Evolutionary conservation across 1,140 invertebrate species (phyloP), one percentile per base, ranked within the genome.

Genomic region (Panulirus ornatus): DNA sequence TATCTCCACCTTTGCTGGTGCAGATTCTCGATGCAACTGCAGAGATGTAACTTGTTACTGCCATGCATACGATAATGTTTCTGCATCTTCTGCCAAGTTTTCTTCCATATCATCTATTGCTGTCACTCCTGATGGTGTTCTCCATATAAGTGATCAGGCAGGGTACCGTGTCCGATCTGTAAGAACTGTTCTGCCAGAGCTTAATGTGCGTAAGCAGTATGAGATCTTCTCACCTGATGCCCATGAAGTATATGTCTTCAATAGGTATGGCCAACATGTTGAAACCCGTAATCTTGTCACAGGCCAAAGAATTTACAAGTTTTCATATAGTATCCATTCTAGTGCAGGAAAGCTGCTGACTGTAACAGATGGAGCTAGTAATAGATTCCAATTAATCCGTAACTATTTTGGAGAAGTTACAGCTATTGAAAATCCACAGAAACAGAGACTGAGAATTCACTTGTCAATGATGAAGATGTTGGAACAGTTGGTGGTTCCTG

Each of bases 191-290:
- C 66, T 97, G 0, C 96, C 97, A 0, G 97, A 96, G 92, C 95
- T 96, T 0, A 92, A 90, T 36, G 95, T 96, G 0, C 95, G 97
- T 44, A 88, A 89, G 22, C 97, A 98, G 93, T 99, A 99, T 93
- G 97, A 99, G 94, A 98, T 99, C 76, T 98, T 98, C 92, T 97
- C 97, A 0, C 97, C 98, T 0, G 98, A 99, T 92, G 98, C 97
- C 0, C 98, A 99, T 93, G 98, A 99, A 94, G 96, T 98, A 71
- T 99, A 99, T 93, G 96, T 99, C 14, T 99, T 99, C 94, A 99
- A 99, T 93, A 95, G 97, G 92, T 99, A 98, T 93, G 98, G 98
- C 0, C 98, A 99, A 93, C 98, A 99, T 93, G 96, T 98, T 6
- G 96, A 96, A 51, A 99, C 98, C 0, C 97, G 96, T 91, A 98